These are phyloP conservation scores for Lochmaea crataegi DNA, from an alignment of 2,888 invertebrate species.

Conservation along the genomic window DNA sequence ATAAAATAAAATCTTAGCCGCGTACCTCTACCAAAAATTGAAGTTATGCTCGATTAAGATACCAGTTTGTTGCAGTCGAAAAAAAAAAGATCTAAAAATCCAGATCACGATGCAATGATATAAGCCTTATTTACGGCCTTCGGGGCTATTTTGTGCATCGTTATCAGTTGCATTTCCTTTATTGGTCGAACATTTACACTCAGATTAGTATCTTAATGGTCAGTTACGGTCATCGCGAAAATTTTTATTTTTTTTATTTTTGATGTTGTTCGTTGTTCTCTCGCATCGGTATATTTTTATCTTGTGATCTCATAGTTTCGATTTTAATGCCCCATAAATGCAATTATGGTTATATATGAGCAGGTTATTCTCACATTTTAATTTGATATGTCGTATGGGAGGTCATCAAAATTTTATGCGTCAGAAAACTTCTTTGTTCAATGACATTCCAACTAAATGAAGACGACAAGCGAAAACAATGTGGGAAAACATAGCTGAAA, in stretches of 20 bases:
- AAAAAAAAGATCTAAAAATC: conserved; percentile 8
- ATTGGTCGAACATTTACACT: conserved; percentile 45
- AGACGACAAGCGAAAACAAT: no score
- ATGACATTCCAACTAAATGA: no score
- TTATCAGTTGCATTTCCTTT: conserved; percentile 45
- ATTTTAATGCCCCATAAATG: background rate
- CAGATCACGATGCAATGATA: conserved; percentile 39
- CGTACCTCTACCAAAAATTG: conserved; percentile 3
- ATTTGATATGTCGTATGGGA: background rate
- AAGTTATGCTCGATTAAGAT: conserved; percentile 18
- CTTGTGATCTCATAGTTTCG: conserved; percentile 26
- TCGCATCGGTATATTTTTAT: conserved; percentile 30
- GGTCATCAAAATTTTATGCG: no score
- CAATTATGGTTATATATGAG: background rate
- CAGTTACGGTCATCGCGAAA: conserved; percentile 42
- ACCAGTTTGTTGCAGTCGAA: background rate
- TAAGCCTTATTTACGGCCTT: conserved; percentile 37
- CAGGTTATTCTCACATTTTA: background rate
- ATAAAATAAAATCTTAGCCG: conserved; percentile 7
- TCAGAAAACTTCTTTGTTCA: no score
- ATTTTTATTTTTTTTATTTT: conserved; percentile 38
- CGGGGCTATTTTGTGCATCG: conserved; percentile 34
- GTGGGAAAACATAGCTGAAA: no score
- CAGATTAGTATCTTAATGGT: conserved; percentile 45
- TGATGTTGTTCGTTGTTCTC: conserved; percentile 2